A percentile compares a stretch with the other conserved stretches of the same genome.
phyloP scores from a whole-genome alignment of 2,113 vertebrate genomes.

The Tetraodon nigroviridis region DNA sequence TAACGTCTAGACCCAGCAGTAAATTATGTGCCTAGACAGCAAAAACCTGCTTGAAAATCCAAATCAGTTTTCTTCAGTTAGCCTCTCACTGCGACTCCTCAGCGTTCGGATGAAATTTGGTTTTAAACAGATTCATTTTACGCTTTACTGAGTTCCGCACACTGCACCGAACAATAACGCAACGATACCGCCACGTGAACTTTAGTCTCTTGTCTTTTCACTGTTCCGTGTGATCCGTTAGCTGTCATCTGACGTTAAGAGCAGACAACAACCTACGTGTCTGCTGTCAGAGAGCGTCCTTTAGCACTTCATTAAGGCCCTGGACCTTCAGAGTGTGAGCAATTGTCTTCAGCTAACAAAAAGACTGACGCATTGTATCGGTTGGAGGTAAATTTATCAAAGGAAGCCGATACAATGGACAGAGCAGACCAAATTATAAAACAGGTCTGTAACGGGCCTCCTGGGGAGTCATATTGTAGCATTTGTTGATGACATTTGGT shows the following conservation, averaged over 20 bases:
- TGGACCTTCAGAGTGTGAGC: conserved; percentile 46
- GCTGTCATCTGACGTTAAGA: conserved; percentile 62
- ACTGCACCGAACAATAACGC: conserved; percentile 41
- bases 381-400: conserved; percentile 72
- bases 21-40: conserved; percentile 6
- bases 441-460: conserved; percentile 60
- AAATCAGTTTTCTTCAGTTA: conserved; percentile 31
- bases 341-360: conserved; percentile 62
- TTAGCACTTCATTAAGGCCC: conserved; percentile 66
- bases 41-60: conserved; percentile 16
- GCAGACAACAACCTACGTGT: conserved; percentile 45
- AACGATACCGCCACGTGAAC: conserved; percentile 58
- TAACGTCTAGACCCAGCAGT: conserved; percentile 7
- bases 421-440: conserved; percentile 64
- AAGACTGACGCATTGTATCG: conserved; percentile 72
- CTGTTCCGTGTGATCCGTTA: conserved; percentile 47
- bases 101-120: conserved; percentile 18
- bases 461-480: conserved; percentile 68
- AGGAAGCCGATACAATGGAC: conserved; percentile 67
- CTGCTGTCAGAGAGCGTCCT: conserved; percentile 42
- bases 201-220: conserved; percentile 36
- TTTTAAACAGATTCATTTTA: conserved; percentile 39
- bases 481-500: conserved; percentile 59
- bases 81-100: conserved; percentile 46
- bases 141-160: conserved; percentile 41